Evolutionary conservation across 2,888 invertebrate genomes (phyloP).

Genomic region (Exocentrus adspersus): DNA sequence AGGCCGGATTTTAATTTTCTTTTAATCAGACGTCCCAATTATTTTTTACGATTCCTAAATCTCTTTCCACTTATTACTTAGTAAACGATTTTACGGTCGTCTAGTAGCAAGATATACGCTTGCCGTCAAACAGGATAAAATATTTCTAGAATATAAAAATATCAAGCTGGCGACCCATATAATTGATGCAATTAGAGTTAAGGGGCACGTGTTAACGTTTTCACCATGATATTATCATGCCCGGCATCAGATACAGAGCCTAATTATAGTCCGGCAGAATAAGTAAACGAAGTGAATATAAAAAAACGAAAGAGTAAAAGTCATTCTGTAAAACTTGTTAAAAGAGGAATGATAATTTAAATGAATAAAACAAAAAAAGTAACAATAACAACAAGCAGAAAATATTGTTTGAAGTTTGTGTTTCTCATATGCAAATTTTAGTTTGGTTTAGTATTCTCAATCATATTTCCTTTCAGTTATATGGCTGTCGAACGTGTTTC

Average conservation of each 20-base stretch:
- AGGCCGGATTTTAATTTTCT: not conserved
- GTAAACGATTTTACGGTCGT: not conserved
- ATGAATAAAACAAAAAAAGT: too few relatives aligned
- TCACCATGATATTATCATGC: slow-evolving; percentile 40
- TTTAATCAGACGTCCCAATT: slow-evolving; percentile 1
- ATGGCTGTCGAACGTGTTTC: too few relatives aligned
- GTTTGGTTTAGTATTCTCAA: too few relatives aligned
- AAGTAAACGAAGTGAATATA: too few relatives aligned
- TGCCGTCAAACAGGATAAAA: not conserved
- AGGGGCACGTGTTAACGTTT: slow-evolving; percentile 45
- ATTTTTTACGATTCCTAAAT: slow-evolving; percentile 3
- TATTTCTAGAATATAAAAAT: not conserved
- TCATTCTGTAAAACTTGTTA: too few relatives aligned
- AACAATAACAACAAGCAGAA: too few relatives aligned
- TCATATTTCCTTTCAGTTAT: too few relatives aligned
- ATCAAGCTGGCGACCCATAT: slow-evolving; percentile 22
- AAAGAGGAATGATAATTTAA: too few relatives aligned
- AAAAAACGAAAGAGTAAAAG: too few relatives aligned
- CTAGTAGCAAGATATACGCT: not conserved
- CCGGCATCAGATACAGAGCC: slow-evolving; percentile 32
- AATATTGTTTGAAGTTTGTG: too few relatives aligned
- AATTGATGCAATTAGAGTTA: slow-evolving; percentile 44
- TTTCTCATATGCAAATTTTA: too few relatives aligned
- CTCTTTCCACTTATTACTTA: not conserved
- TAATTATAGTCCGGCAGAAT: not conserved